phyloP scores from a whole-genome alignment of 1,140 invertebrate species.

The Lucilia cuprina region DNA sequence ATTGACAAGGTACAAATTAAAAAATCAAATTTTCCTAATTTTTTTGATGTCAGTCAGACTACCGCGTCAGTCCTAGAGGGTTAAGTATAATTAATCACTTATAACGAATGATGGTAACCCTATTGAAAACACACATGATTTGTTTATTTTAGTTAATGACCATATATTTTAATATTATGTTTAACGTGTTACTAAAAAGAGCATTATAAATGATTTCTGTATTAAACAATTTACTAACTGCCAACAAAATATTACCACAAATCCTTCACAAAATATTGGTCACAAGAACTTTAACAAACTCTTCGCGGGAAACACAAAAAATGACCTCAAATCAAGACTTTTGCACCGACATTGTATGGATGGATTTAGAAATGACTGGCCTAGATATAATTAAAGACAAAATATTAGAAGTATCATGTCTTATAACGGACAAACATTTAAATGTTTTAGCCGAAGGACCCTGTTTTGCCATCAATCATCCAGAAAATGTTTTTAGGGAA shows the following conservation, averaged over 20 bases:
- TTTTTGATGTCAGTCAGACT: too few species aligned
- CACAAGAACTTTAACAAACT: not conserved
- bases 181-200: not conserved
- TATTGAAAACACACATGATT: not conserved
- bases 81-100: too few species aligned
- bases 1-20: too few species aligned
- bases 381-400: slow-evolving; percentile 78
- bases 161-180: not conserved
- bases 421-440: slow-evolving; percentile 84
- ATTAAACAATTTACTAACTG: not conserved
- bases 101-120: too few species aligned
- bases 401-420: slow-evolving; percentile 87
- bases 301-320: not conserved
- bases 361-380: slow-evolving; percentile 77
- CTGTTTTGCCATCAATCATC: slow-evolving; percentile 82
- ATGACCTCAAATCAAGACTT: not conserved
- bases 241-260: not conserved
- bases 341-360: slow-evolving; percentile 63
- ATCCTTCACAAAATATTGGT: not conserved
- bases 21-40: too few species aligned
- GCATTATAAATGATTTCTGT: slow-evolving; percentile 4
- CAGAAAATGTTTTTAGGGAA: slow-evolving; percentile 72
- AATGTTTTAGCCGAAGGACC: slow-evolving; percentile 81
- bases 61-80: too few species aligned
- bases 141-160: not conserved